Percentiles rank a stretch among this genome's conserved stretches.
phyloP scores from a whole-genome alignment of 2,113 vertebrate genomes.

The Hydrolagus affinis region DNA sequence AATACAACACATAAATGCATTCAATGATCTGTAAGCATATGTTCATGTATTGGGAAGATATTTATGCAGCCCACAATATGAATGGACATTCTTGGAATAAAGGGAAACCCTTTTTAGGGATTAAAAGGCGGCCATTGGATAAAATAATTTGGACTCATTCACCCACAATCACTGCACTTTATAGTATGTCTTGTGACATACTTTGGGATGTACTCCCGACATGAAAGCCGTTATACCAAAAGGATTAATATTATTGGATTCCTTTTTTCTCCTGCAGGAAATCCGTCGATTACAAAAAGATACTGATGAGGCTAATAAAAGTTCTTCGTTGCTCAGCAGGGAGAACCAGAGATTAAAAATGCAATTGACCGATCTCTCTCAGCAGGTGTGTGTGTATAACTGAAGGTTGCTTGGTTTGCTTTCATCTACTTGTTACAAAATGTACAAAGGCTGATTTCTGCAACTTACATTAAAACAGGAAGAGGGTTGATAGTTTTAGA shows the following conservation, averaged over 20 bases:
- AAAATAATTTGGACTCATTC: no score
- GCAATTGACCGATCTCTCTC: conserved; percentile 80
- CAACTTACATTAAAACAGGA: not conserved
- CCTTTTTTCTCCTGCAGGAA: conserved; percentile 59
- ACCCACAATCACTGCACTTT: no score
- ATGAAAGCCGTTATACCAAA: no score
- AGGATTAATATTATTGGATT: not conserved
- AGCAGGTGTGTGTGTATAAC: conserved; percentile 66
- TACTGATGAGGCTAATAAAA: conserved; percentile 81
- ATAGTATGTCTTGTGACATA: no score
- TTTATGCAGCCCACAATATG: no score
- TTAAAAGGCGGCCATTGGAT: no score
- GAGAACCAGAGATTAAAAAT: conserved; percentile 79
- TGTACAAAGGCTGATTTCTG: not conserved
- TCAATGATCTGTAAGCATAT: no score
- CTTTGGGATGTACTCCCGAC: no score
- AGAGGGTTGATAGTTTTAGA: not conserved
- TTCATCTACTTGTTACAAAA: not conserved
- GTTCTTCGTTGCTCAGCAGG: conserved; percentile 69
- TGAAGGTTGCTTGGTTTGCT: not conserved
- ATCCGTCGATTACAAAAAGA: conserved; percentile 80
- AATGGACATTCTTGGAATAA: no score
- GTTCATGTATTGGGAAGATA: no score
- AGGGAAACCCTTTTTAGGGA: no score
- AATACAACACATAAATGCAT: no score